Percentiles rank a stretch among this genome's conserved stretches.
Conservation (phyloP, 2,797 vertebrate genomes). For the Pangasius mekongensis region DNA sequence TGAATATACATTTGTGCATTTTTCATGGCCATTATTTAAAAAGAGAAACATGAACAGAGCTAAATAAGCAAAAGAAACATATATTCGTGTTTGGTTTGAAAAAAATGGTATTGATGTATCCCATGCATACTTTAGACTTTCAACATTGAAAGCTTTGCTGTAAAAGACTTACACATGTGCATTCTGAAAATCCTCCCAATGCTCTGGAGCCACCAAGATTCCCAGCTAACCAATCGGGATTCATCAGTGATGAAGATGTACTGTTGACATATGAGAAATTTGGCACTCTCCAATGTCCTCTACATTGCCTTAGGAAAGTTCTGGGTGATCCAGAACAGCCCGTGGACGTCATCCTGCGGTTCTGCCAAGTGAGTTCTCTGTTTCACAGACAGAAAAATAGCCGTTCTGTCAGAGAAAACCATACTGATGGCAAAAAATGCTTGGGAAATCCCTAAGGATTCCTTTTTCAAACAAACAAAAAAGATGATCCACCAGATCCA, state of each 20-base stretch:
- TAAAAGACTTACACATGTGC: neutral
- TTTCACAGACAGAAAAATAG: slow-evolving; percentile 22
- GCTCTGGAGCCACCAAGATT: neutral
- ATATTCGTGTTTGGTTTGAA: neutral
- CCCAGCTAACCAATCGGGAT: slow-evolving; percentile 10
- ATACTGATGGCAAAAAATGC: neutral
- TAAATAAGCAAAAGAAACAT: neutral
- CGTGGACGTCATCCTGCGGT: neutral
- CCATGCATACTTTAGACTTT: neutral
- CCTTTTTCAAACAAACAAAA: neutral
- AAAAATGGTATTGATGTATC: neutral
- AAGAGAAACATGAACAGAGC: neutral
- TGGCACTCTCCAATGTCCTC: neutral
- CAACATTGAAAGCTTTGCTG: slow-evolving; percentile 7
- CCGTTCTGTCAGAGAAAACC: slow-evolving; percentile 4
- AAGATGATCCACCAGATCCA: neutral
- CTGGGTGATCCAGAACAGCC: slow-evolving; percentile 18
- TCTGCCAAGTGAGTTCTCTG: slow-evolving; percentile 21
- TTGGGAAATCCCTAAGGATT: slow-evolving; percentile 10
- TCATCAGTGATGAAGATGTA: slow-evolving; percentile 23
- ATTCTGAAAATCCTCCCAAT: neutral
- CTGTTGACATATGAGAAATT: slow-evolving; percentile 11
- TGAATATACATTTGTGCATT: neutral
- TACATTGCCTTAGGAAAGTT: slow-evolving; percentile 24
- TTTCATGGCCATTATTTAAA: neutral